A percentile compares a stretch with the other conserved stretches of the same genome.
phyloP scores from a whole-genome alignment of 2,797 vertebrate species.

The Lepus oiostolus region DNA sequence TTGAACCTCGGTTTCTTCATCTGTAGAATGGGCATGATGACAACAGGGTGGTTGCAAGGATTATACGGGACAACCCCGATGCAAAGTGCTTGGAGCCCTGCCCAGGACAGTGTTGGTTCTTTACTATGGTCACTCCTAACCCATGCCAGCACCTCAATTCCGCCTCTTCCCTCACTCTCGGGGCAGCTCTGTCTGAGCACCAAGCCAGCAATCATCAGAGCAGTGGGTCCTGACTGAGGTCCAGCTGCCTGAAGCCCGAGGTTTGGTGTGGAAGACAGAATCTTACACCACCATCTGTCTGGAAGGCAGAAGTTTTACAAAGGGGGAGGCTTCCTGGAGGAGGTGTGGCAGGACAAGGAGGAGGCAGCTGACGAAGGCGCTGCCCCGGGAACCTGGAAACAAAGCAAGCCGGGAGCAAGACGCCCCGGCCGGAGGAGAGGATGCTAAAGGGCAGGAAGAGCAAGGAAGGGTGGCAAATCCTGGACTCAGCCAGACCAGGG shows the following conservation, averaged over 20 bases:
- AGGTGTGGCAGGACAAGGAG: neutral
- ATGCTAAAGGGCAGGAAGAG: neutral
- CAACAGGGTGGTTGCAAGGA: neutral
- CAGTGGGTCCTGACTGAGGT: neutral
- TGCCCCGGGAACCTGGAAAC: neutral
- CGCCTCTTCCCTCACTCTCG: neutral
- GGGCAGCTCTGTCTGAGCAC: neutral
- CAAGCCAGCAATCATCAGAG: neutral
- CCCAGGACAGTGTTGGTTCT: neutral
- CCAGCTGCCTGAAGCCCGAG: neutral
- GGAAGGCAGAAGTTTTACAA: neutral
- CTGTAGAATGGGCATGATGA: neutral
- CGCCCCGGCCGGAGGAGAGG: neutral
- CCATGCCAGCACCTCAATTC: neutral
- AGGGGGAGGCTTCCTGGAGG: neutral
- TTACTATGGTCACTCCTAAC: neutral
- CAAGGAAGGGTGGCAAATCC: neutral
- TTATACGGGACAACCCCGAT: neutral
- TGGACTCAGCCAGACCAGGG: neutral
- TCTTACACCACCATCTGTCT: neutral
- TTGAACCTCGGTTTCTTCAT: conserved; percentile 26
- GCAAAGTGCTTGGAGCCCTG: neutral
- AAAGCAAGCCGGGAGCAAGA: too few relatives aligned
- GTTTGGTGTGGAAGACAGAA: neutral
- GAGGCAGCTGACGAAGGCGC: neutral